A percentile compares a stretch with the other conserved stretches of the same genome.
Evolutionary conservation across 2,797 vertebrate species (phyloP).

Genomic region (Calcarius lapponicus): DNA sequence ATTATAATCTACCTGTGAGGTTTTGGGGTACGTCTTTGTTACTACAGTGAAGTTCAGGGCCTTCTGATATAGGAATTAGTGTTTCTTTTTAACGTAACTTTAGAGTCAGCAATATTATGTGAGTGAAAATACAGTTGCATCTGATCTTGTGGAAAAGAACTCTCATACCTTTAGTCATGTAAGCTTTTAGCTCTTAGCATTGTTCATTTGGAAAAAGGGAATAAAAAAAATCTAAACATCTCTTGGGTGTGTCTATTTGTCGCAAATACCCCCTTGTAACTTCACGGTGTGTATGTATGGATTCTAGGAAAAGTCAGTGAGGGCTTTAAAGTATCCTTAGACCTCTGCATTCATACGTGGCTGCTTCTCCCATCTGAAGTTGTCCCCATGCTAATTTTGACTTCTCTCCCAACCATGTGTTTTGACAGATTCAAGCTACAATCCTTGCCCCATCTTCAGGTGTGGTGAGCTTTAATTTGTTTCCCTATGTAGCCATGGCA

Average conservation of each 20-base stretch:
- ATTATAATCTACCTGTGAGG: background rate
- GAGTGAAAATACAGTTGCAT: background rate
- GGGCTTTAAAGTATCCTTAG: background rate
- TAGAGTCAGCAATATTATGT: background rate
- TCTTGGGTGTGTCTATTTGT: background rate
- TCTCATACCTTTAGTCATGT: background rate
- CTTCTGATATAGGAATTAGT: background rate
- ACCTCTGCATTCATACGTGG: fast-evolving
- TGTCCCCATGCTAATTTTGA: background rate
- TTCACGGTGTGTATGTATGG: background rate
- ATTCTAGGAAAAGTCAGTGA: background rate
- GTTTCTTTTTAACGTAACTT: background rate
- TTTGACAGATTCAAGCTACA: background rate
- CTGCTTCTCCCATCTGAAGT: background rate
- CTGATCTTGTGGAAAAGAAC: background rate
- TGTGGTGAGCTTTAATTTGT: background rate
- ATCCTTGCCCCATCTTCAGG: background rate
- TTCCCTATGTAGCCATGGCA: background rate
- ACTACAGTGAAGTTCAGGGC: background rate
- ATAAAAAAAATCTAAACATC: background rate
- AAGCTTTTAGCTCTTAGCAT: background rate
- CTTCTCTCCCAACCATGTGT: background rate
- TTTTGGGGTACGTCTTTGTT: background rate
- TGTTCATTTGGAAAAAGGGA: background rate
- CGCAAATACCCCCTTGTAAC: background rate